Conservation (phyloP, 2,797 vertebrate species). For the Centroberyx gerrardi region DNA sequence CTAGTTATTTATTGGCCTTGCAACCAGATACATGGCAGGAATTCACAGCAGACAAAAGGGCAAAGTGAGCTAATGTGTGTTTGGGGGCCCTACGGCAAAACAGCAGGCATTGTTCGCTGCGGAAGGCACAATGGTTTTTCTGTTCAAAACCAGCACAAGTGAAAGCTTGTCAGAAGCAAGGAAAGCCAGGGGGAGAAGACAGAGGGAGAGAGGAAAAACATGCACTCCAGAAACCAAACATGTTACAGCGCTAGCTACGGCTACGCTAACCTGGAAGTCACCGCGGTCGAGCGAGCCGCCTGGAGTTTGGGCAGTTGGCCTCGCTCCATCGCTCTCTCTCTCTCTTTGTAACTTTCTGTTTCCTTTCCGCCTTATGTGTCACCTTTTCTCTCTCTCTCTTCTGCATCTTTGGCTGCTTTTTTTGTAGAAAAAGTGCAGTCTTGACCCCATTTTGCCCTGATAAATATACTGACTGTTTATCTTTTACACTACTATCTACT, state of each 20-base stretch:
- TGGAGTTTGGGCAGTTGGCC: constrained; percentile 22
- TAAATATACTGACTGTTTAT: too few species aligned
- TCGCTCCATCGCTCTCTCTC: not conserved
- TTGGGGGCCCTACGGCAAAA: constrained; percentile 73
- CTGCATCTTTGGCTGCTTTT: not conserved
- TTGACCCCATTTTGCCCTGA: too few species aligned
- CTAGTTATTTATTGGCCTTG: constrained; percentile 63
- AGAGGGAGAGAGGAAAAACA: constrained; percentile 53
- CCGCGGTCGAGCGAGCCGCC: constrained; percentile 30
- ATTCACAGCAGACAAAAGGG: constrained; percentile 72
- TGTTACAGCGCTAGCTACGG: constrained; percentile 50
- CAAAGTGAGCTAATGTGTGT: constrained; percentile 83
- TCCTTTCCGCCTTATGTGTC: not conserved
- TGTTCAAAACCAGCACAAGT: constrained; percentile 79
- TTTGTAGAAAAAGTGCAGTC: too few species aligned
- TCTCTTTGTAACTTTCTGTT: not conserved
- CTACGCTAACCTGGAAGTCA: constrained; percentile 46
- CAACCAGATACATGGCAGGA: constrained; percentile 77
- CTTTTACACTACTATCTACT: too few species aligned
- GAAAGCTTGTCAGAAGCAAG: constrained; percentile 75
- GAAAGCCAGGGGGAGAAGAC: constrained; percentile 51
- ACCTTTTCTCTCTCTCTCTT: not conserved
- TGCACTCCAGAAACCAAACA: constrained; percentile 61
- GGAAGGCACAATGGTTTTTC: constrained; percentile 81
- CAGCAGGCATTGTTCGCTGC: constrained; percentile 81